Percentiles rank a stretch among this genome's conserved stretches.
These are phyloP conservation scores for Scaptomyza tumidula DNA, from an alignment of 2,888 invertebrate genomes.

Conservation along the genomic window DNA sequence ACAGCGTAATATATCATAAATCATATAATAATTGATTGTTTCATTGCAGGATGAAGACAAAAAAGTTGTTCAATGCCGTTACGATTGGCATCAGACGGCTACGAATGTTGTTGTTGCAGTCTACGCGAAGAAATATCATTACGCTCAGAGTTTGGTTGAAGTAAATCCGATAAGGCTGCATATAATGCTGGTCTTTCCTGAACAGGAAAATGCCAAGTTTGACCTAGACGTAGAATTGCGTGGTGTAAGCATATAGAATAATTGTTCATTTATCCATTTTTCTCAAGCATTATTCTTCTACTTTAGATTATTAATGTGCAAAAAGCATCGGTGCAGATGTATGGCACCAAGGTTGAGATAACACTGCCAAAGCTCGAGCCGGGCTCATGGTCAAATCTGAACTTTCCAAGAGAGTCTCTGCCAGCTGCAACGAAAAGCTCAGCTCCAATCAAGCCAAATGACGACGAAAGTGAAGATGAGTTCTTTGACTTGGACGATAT, in stretches of 20 bases:
- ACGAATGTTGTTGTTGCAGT: conserved; percentile 93
- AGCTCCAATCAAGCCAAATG: conserved; percentile 13
- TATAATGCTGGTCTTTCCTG: conserved; percentile 91
- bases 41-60: conserved; percentile 86
- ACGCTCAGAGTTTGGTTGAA: conserved; percentile 90
- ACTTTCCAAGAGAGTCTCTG: conserved; percentile 86
- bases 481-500: conserved; percentile 90
- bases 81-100: conserved; percentile 98
- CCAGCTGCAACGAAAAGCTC: conserved; percentile 50
- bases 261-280: background rate
- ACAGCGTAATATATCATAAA: background rate
- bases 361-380: conserved; percentile 94
- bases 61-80: conserved; percentile 89
- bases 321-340: conserved; percentile 90
- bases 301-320: conserved; percentile 90
- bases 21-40: conserved; percentile 30
- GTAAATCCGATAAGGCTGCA: conserved; percentile 93
- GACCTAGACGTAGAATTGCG: conserved; percentile 91
- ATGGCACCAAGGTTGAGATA: conserved; percentile 96
- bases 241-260: conserved; percentile 87
- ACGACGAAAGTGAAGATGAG: conserved; percentile 86
- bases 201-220: conserved; percentile 89
- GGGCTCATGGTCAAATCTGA: conserved; percentile 92
- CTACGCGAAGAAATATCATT: conserved; percentile 95
- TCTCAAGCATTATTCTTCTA: background rate